Evolutionary conservation across 2,888 invertebrate genomes (phyloP).

Genomic region (Nasonia oneida): DNA sequence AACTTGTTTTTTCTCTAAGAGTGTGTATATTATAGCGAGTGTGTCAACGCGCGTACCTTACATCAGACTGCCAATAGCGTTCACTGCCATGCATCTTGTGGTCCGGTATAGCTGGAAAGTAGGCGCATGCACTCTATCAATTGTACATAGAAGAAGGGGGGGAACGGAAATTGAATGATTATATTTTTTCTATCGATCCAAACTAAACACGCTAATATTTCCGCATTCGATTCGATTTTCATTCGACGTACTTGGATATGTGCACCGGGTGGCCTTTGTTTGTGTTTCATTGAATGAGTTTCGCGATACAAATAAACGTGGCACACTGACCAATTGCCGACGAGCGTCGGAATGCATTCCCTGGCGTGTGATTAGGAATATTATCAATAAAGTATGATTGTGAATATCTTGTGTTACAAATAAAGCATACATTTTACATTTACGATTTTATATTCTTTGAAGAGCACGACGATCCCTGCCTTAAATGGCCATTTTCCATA

Average conservation of each 20-base stretch:
- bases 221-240: constrained; percentile 55
- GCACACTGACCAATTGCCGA: constrained; percentile 76
- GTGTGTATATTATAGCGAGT: no score
- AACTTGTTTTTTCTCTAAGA: not conserved
- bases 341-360: constrained; percentile 75
- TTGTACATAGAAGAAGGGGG: constrained; percentile 73
- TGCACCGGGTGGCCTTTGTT: constrained; percentile 72
- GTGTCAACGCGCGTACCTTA: constrained; percentile 47
- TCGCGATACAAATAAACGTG: constrained; percentile 67
- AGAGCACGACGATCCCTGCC: no score
- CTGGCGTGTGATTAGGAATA: constrained; percentile 80
- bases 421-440: constrained; percentile 77
- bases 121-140: constrained; percentile 73
- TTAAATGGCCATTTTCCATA: no score
- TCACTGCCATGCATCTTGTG: constrained; percentile 71
- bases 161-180: constrained; percentile 74
- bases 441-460: not conserved
- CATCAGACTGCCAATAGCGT: constrained; percentile 61
- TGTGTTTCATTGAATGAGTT: constrained; percentile 51
- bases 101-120: constrained; percentile 67
- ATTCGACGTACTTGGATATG: constrained; percentile 68
- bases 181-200: constrained; percentile 79
- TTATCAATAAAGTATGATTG: constrained; percentile 85
- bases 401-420: constrained; percentile 83
- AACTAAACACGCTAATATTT: constrained; percentile 69